Evolutionary conservation across 2,113 vertebrate species (phyloP).

Genomic region (Dolichotis patagonum): DNA sequence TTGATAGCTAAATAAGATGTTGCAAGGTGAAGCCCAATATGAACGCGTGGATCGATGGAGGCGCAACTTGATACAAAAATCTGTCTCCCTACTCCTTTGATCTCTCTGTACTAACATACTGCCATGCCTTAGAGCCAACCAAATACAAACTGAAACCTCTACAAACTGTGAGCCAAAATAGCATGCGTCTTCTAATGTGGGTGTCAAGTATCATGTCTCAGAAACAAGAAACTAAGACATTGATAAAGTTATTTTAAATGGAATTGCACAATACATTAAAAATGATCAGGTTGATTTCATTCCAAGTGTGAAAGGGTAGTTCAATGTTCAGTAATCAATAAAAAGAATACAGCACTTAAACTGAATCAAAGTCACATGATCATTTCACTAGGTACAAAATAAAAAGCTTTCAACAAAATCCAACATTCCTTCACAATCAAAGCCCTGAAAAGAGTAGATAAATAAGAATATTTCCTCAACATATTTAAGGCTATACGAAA

Average conservation of each 20-base stretch:
- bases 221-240: not conserved
- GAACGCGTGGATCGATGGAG: not conserved
- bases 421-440: not conserved
- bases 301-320: not conserved
- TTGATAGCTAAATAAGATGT: not conserved
- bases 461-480: too few relatives aligned
- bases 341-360: not conserved
- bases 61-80: not conserved
- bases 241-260: not conserved
- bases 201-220: not conserved
- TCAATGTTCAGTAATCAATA: not conserved
- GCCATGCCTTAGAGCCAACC: not conserved
- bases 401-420: not conserved
- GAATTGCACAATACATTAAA: not conserved
- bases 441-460: too few relatives aligned
- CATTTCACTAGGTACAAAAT: not conserved
- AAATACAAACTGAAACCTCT: not conserved
- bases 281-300: not conserved
- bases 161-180: not conserved
- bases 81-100: not conserved
- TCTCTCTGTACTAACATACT: not conserved
- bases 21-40: not conserved
- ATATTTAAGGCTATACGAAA: too few relatives aligned
- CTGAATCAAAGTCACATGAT: not conserved
- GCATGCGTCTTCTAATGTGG: not conserved